Conservation (phyloP, 2,113 vertebrate genomes). For the Gymnarchus niloticus region DNA sequence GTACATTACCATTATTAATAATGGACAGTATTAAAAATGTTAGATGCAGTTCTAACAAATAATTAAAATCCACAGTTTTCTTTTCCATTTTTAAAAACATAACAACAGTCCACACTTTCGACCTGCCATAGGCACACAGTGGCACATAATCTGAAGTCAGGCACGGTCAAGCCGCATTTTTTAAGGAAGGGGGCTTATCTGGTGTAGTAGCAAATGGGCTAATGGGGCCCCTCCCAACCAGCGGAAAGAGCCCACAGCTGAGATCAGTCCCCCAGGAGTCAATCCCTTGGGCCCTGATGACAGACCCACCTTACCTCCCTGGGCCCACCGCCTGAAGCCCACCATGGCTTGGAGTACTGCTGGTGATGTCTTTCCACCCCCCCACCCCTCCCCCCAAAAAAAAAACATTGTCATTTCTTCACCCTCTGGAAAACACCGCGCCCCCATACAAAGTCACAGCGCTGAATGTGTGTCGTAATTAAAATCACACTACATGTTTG, state of each 20-base stretch:
- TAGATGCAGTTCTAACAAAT: conserved; percentile 48
- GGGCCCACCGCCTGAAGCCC: conserved; percentile 45
- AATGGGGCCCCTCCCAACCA: conserved; percentile 73
- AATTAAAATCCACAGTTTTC: conserved; percentile 68
- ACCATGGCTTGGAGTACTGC: conserved; percentile 30
- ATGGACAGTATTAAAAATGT: conserved; percentile 47
- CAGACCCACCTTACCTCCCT: conserved; percentile 36
- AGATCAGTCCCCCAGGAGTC: conserved; percentile 65
- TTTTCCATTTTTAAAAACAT: conserved; percentile 45
- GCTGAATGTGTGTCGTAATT: conserved; percentile 31
- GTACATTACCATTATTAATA: conserved; percentile 60
- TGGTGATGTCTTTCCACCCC: conserved; percentile 27
- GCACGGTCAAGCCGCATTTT: conserved; percentile 9
- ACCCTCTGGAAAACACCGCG: conserved; percentile 54
- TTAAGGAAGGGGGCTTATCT: not conserved
- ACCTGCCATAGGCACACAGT: no score
- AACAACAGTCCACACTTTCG: conserved; percentile 35
- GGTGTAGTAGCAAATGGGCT: conserved; percentile 46
- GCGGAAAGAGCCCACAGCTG: conserved; percentile 74
- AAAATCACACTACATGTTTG: conserved; percentile 9
- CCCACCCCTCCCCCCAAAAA: not conserved
- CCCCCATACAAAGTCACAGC: conserved; percentile 52
- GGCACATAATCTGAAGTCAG: no score
- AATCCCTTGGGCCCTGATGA: conserved; percentile 57
- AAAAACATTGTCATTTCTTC: conserved; percentile 28